phyloP scores from a whole-genome alignment of 2,888 invertebrate genomes.

The Mellilla xanthometata region DNA sequence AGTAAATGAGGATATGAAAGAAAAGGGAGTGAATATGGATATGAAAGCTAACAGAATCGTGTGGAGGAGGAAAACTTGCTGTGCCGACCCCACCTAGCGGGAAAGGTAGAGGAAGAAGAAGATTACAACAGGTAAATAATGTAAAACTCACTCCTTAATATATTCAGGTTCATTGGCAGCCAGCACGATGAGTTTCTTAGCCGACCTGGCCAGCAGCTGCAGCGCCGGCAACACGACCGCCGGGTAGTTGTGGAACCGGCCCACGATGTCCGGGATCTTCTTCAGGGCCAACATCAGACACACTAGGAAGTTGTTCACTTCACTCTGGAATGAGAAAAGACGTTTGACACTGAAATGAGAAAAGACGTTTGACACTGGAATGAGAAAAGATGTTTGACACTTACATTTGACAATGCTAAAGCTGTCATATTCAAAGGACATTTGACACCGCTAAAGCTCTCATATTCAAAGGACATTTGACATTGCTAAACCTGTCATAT shows the following conservation, averaged over 20 bases:
- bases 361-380: constrained; percentile 59
- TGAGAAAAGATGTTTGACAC: constrained; percentile 47
- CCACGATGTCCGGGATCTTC: constrained; percentile 87
- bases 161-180: constrained; percentile 72
- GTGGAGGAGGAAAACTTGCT: too few species aligned
- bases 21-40: too few species aligned
- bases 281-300: constrained; percentile 83
- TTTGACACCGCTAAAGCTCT: too few species aligned
- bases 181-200: constrained; percentile 87
- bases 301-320: constrained; percentile 75
- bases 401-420: too few species aligned
- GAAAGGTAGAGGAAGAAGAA: too few species aligned
- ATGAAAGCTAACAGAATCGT: too few species aligned
- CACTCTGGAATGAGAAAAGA: constrained; percentile 56
- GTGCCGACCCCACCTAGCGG: too few species aligned
- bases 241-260: constrained; percentile 90
- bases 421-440: too few species aligned
- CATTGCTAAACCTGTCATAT: too few species aligned
- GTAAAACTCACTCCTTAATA: constrained; percentile 70
- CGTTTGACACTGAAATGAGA: constrained; percentile 62
- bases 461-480: too few species aligned
- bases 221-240: constrained; percentile 88
- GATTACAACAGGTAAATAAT: too few species aligned
- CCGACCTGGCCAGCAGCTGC: constrained; percentile 86
- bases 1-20: too few species aligned